A percentile compares a stretch with the other conserved stretches of the same genome.
phyloP scores from a whole-genome alignment of 2,113 vertebrate species.

The Myiagra hebetior region DNA sequence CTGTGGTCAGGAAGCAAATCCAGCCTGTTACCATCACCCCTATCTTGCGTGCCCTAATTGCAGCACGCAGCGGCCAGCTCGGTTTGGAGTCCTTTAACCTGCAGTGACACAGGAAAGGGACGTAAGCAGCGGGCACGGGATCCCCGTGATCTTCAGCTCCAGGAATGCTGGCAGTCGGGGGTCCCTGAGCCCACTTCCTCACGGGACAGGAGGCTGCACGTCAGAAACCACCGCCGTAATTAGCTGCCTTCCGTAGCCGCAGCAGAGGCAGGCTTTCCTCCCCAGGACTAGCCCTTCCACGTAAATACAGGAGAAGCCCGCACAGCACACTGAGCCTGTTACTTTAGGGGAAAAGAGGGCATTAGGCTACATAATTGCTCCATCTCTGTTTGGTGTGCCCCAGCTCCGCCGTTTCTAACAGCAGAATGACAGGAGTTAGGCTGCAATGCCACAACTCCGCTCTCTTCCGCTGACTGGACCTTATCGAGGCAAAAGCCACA shows the following conservation, averaged over 20 bases:
- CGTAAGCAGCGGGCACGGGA: not conserved
- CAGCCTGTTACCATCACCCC: not conserved
- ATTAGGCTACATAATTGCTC: not conserved
- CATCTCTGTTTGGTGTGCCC: not conserved
- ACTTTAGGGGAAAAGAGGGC: not conserved
- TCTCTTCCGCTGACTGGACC: not conserved
- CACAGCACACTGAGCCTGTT: not conserved
- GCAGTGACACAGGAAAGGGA: not conserved
- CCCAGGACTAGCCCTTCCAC: not conserved
- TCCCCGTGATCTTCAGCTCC: not conserved
- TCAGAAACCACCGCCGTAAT: not conserved
- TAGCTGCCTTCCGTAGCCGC: not conserved
- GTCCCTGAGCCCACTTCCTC: constrained; percentile 35
- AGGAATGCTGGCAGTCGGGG: not conserved
- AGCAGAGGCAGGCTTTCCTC: not conserved
- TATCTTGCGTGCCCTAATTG: not conserved
- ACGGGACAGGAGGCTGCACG: not conserved
- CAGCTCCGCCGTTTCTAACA: not conserved
- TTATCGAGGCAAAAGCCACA: not conserved
- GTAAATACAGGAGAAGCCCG: not conserved
- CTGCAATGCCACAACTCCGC: accelerated
- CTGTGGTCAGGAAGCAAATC: not conserved
- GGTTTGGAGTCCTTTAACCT: not conserved
- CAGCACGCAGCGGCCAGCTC: not conserved
- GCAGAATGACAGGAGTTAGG: not conserved